These are phyloP conservation scores for Cyphomyrmex costatus DNA, from an alignment of 1,140 invertebrate genomes.

Conservation along the genomic window DNA sequence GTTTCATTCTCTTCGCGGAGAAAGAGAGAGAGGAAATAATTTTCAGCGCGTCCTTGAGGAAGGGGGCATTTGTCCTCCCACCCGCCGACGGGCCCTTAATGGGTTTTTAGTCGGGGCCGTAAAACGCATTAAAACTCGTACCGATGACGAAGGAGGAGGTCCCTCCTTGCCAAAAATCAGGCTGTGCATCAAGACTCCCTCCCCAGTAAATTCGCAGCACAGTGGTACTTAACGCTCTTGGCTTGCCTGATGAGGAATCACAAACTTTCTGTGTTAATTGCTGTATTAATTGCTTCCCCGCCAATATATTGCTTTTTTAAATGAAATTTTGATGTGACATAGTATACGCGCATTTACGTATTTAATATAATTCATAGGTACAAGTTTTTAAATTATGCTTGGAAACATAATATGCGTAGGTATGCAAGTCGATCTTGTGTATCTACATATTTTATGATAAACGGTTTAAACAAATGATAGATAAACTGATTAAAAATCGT, in stretches of 20 bases:
- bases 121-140: constrained; percentile 85
- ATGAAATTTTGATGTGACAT: constrained; percentile 23
- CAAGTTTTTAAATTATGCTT: neutral
- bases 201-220: constrained; percentile 71
- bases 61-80: constrained; percentile 79
- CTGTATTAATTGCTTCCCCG: constrained; percentile 41
- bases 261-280: constrained; percentile 48
- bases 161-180: constrained; percentile 83
- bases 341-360: neutral
- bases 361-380: neutral
- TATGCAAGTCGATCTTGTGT: neutral
- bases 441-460: neutral
- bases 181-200: constrained; percentile 74
- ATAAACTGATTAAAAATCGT: neutral
- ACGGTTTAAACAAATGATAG: neutral
- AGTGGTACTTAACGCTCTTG: constrained; percentile 77
- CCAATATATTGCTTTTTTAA: constrained; percentile 30
- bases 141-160: constrained; percentile 81
- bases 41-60: constrained; percentile 73
- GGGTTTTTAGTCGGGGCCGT: constrained; percentile 82
- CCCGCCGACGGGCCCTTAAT: constrained; percentile 80
- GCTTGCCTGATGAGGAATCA: constrained; percentile 15
- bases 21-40: constrained; percentile 70
- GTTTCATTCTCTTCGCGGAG: constrained; percentile 68
- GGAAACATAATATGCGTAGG: neutral